phyloP scores from a whole-genome alignment of 2,888 invertebrate genomes.

The Drosophila nigricruria region DNA sequence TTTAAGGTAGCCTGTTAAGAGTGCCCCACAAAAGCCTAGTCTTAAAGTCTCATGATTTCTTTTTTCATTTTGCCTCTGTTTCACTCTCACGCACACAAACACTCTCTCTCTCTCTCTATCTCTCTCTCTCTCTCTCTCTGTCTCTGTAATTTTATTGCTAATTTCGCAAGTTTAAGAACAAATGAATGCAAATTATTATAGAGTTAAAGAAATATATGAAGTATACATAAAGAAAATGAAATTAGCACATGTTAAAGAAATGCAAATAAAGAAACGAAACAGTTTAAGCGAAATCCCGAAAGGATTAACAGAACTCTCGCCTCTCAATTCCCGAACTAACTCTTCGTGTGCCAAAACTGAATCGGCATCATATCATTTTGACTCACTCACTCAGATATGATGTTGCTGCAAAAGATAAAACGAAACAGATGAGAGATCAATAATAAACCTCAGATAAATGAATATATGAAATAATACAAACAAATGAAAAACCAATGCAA shows the following conservation, averaged over 20 bases:
- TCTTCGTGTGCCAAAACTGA: conserved; percentile 64
- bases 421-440: conserved; percentile 19
- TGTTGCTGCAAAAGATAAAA: conserved; percentile 39
- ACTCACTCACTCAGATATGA: conserved; percentile 66
- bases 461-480: conserved; percentile 8
- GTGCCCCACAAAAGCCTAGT: conserved; percentile 40
- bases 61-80: conserved; percentile 1
- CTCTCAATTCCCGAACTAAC: conserved; percentile 41
- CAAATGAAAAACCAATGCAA: conserved; percentile 56
- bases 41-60: conserved; percentile 17
- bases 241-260: conserved; percentile 75
- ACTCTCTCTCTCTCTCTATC: background rate
- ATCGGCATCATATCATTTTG: conserved; percentile 69
- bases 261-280: conserved; percentile 68
- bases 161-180: conserved; percentile 40
- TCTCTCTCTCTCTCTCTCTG: conserved; percentile 3
- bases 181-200: conserved; percentile 18
- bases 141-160: conserved; percentile 21
- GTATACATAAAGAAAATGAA: conserved; percentile 55
- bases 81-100: background rate
- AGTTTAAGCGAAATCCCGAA: conserved; percentile 14
- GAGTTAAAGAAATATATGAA: conserved; percentile 51
- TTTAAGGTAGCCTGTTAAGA: conserved; percentile 66
- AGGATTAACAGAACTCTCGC: conserved; percentile 28
- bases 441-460: conserved; percentile 13